A percentile compares a stretch with the other conserved stretches of the same genome.
phyloP scores from a whole-genome alignment of 2,797 vertebrate genomes.

The Clarias platycephalus region DNA sequence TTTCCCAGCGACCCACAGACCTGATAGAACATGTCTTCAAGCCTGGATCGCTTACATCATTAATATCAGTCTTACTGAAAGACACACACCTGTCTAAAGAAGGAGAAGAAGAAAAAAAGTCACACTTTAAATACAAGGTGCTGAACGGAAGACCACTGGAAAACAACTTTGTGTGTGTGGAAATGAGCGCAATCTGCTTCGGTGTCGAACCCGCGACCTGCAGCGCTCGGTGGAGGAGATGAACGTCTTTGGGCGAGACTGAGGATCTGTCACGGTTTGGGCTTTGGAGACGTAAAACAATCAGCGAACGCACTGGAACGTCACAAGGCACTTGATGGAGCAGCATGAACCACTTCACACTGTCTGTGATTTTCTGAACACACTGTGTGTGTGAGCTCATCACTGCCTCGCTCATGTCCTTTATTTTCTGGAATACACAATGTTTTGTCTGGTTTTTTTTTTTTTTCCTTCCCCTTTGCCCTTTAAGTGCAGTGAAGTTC shows the following conservation, averaged over 20 bases:
- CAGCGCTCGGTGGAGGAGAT: conserved; percentile 2
- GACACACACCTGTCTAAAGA: neutral
- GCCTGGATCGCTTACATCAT: neutral
- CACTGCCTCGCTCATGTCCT: neutral
- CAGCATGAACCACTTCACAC: conserved; percentile 41
- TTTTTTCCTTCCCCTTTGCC: neutral
- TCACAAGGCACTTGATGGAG: conserved; percentile 62
- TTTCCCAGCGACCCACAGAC: no score
- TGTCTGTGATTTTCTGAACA: neutral
- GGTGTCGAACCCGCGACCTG: conserved; percentile 57
- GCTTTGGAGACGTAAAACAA: conserved; percentile 35
- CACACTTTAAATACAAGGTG: neutral
- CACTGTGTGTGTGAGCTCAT: neutral
- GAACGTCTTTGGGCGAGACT: conserved; percentile 34
- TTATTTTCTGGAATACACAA: neutral
- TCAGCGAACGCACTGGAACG: conserved; percentile 25
- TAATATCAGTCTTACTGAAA: neutral
- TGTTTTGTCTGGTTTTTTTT: neutral
- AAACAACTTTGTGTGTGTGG: neutral
- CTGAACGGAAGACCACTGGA: conserved; percentile 3
- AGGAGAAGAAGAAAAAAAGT: neutral
- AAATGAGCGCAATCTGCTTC: neutral
- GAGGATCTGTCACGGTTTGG: conserved; percentile 20
- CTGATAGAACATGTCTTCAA: neutral
- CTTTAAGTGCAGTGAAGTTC: neutral